Evolutionary conservation across 1,140 invertebrate species (phyloP), one percentile per base, ranked within the genome.

Genomic region (Wiebesia pumilae): DNA sequence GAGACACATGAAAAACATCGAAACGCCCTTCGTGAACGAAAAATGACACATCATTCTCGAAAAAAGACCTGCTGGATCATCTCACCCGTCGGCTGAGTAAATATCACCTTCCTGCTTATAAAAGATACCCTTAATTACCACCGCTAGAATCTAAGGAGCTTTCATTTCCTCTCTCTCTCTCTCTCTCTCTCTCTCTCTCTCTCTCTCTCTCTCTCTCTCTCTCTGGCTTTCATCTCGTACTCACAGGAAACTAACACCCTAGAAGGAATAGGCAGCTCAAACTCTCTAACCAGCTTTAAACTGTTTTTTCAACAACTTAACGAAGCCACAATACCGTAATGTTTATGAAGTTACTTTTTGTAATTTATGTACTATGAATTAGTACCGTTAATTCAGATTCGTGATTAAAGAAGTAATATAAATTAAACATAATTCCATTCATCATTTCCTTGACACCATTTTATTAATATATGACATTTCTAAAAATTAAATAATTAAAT

Each of bases 51-150:
- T 92, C 91, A 93, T 91, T 89, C 81, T 88, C 82, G 81, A 88
- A 88, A 54, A 89, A 90, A 90, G 88, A 89, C 91, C 91, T 91
- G 90, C 91, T 93, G 90, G 91, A 93, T 93, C 89, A 89, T 58
- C 30, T n/a, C 43, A 7, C 7, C 65, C 4, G 91, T 92, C 91
- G 91, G 90, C 91, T 93, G 92, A 91, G 92, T 93, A 93, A 93
- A 93, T 92, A 93, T 92, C 91, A 90, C 89, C 88, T 91, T 91
- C 90, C 90, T 91, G 90, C 65, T 89, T 90, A 91, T 92, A 92
- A 91, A 90, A 92, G 91, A 92, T 93, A 91, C 90, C 86, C 87
- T 90, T 91, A 91, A 89, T 91, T 91, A 91, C 88, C 85, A 87
- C 84, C 78, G 47, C 58, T 2, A 51, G 65, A 24, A 67, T 80